Conservation (phyloP, 2,797 vertebrate genomes). For the Gadopsis bispinosus region DNA sequence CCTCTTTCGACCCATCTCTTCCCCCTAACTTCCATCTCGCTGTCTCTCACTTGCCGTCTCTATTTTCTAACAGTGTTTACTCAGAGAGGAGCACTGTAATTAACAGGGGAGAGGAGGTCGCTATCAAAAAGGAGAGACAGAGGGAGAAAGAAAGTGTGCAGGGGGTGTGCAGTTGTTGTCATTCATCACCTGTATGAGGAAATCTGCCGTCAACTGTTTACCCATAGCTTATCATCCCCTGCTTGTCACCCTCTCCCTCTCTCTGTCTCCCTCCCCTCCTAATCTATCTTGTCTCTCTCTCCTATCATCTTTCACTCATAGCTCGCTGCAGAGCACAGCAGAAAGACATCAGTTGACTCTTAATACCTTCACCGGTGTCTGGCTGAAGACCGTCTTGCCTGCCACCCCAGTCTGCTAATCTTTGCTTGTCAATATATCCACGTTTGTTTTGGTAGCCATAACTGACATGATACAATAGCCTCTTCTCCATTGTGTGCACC, state of each 20-base stretch:
- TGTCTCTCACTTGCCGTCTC: constrained; percentile 44
- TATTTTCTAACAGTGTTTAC: constrained; percentile 71
- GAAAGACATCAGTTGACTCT: constrained; percentile 77
- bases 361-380: constrained; percentile 72
- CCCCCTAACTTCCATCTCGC: constrained; percentile 22
- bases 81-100: constrained; percentile 62
- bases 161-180: constrained; percentile 73
- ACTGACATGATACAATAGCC: constrained; percentile 3
- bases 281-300: constrained; percentile 69
- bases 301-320: constrained; percentile 77
- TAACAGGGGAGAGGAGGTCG: constrained; percentile 54
- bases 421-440: not conserved
- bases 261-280: constrained; percentile 50
- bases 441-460: constrained; percentile 19
- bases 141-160: constrained; percentile 35
- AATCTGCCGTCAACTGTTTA: constrained; percentile 81
- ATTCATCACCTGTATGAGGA: constrained; percentile 81
- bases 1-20: constrained; percentile 42
- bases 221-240: constrained; percentile 77
- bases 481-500: constrained; percentile 3
- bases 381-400: constrained; percentile 21
- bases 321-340: constrained; percentile 63
- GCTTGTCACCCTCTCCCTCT: constrained; percentile 66
- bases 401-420: constrained; percentile 7
- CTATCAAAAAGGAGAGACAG: constrained; percentile 45